These are phyloP conservation scores for Epinotia ramella DNA, from an alignment of 2,888 invertebrate genomes.

Conservation along the genomic window DNA sequence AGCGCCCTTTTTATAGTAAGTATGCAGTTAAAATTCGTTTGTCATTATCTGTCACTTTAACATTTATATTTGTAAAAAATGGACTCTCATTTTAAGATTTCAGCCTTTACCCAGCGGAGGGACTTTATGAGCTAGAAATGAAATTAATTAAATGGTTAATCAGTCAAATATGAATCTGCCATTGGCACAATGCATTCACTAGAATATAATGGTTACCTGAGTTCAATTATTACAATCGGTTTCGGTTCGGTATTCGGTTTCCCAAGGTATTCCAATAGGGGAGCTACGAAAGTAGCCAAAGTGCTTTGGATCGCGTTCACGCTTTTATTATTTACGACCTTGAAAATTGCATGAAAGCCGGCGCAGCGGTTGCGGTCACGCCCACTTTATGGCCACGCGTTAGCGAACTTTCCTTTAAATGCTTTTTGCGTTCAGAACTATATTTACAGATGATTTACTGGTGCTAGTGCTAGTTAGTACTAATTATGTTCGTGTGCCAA, in stretches of 20 bases:
- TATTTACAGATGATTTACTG: conserved; percentile 44
- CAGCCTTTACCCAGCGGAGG: no score
- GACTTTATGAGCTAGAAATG: no score
- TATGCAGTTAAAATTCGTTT: no score
- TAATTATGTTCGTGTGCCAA: background rate
- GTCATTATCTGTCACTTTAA: no score
- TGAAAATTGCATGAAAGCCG: conserved; percentile 83
- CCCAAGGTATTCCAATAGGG: conserved; percentile 72
- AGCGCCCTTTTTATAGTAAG: no score
- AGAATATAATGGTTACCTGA: background rate
- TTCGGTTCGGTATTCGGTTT: conserved; percentile 52
- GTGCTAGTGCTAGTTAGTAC: no score
- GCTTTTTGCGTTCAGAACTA: conserved; percentile 71
- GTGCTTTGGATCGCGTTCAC: conserved; percentile 81
- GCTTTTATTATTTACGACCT: conserved; percentile 84
- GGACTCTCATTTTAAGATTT: no score
- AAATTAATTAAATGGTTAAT: background rate
- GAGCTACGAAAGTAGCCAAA: conserved; percentile 77
- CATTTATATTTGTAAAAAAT: no score
- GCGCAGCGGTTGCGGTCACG: conserved; percentile 80
- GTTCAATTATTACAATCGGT: background rate
- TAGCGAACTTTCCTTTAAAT: conserved; percentile 74
- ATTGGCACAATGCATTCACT: background rate
- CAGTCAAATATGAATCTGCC: background rate
- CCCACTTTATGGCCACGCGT: conserved; percentile 79